Evolutionary conservation across 2,888 invertebrate species (phyloP), one percentile per base, ranked within the genome.

Genomic region (Diachrysia chrysitis): DNA sequence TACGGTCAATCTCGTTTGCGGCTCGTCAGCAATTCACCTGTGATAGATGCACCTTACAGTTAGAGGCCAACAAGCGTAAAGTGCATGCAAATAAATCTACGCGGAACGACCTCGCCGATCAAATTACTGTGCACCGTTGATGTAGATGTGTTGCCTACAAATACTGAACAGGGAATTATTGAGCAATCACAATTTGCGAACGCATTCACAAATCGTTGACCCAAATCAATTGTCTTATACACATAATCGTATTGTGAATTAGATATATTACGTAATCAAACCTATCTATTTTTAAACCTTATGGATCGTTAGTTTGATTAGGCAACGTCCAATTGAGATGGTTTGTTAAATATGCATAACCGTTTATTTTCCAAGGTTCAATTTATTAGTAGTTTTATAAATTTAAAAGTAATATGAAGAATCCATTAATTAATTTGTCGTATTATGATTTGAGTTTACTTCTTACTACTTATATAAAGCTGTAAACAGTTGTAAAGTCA

Each of bases 221-320:
- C 87, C 68, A 83, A 83, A 86, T 87, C 83, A 84, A 85, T 86
- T 86, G 84, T 85, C 73, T 85, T 83, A 68, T 74, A 51, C 35
- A 63, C 48, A 55, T 62, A 70, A 67, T 61, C 37, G 54, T 66
- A 66, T 66, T 56, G 58, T 62, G 65, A 69, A 67, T 67, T 63
- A 66, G 69, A 64, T 65, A 37, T 23, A 62, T 69, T 69, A 35
- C 63, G 51, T 59, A 63, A 67, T n/a, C n/a, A n/a, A n/a, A 12
- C 42, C 16, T 21, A 46, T 58, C 29, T 53, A 58, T 48, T 66
- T 67, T 69, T 60, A 23, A 54, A 37, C 60, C 21, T 29, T 66
- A 66, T 55, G 23, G 60, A 46, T 69, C 68, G 65, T 66, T 69
- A 69, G 59, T 42, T 66, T 57, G 48, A 60, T 63, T 19, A 46